phyloP scores from a whole-genome alignment of 2,113 vertebrate genomes.

The Emydura subglobosa region DNA sequence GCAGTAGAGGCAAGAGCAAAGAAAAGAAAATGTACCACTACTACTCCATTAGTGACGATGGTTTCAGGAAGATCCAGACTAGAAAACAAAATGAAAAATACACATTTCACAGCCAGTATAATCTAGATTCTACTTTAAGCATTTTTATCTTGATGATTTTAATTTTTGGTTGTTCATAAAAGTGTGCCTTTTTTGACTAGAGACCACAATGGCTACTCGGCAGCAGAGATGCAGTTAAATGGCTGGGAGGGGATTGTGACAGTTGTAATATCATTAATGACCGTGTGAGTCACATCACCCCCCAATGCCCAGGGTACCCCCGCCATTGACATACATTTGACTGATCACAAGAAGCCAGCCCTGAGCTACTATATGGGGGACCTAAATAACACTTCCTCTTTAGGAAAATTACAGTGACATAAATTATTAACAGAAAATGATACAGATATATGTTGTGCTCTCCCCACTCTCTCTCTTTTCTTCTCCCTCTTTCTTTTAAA shows the following conservation, averaged over 20 bases:
- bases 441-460: background rate
- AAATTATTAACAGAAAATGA: background rate
- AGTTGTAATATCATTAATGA: background rate
- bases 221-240: background rate
- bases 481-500: background rate
- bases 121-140: background rate
- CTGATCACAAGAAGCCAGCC: background rate
- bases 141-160: background rate
- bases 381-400: background rate
- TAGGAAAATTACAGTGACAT: background rate
- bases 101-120: background rate
- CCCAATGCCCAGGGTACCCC: background rate
- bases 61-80: slow-evolving; percentile 55
- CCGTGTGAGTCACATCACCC: background rate
- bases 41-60: slow-evolving; percentile 67
- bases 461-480: background rate
- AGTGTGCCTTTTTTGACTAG: background rate
- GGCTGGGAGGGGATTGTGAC: background rate
- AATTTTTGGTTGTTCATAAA: background rate
- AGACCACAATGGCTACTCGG: background rate
- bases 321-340: background rate
- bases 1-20: background rate
- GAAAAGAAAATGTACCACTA: slow-evolving; percentile 64
- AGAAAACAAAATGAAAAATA: slow-evolving; percentile 49
- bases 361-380: background rate